phyloP scores from a whole-genome alignment of 2,113 vertebrate genomes.

The Microcebus jonahi region DNA sequence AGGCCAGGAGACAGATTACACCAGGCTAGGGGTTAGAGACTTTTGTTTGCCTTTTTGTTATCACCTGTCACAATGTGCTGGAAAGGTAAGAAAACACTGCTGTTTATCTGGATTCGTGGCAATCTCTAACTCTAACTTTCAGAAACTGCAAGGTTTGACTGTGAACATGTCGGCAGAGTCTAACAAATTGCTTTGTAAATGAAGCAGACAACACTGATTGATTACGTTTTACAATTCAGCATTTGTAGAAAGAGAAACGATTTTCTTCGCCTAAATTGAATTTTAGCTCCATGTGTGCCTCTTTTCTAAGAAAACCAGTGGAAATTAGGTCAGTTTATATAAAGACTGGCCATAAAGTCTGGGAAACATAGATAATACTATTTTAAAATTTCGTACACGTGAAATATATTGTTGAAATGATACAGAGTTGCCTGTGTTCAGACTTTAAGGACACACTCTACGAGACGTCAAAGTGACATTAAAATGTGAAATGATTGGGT shows the following conservation, averaged over 20 bases:
- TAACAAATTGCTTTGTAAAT: constrained; percentile 81
- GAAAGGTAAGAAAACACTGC: constrained; percentile 76
- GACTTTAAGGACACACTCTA: background rate
- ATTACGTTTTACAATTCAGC: constrained; percentile 63
- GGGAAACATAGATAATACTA: background rate
- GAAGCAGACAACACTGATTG: constrained; percentile 66
- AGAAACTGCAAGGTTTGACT: constrained; percentile 71
- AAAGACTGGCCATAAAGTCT: background rate
- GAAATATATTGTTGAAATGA: background rate
- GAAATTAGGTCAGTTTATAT: background rate
- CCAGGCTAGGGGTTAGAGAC: constrained; percentile 29
- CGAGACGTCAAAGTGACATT: background rate
- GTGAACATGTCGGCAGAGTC: constrained; percentile 58
- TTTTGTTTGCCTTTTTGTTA: constrained; percentile 75
- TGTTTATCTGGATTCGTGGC: constrained; percentile 72
- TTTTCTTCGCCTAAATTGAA: constrained; percentile 22
- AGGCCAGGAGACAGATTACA: constrained; percentile 68
- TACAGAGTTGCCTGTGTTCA: background rate
- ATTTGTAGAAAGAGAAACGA: constrained; percentile 23
- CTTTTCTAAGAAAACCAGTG: constrained; percentile 48
- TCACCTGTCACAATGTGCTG: constrained; percentile 71
- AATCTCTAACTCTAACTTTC: constrained; percentile 71
- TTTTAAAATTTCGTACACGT: background rate
- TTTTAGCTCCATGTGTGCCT: background rate
- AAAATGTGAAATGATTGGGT: background rate